Conservation (phyloP, 23 tunicate species). For the Ciona savignyi region DNA sequence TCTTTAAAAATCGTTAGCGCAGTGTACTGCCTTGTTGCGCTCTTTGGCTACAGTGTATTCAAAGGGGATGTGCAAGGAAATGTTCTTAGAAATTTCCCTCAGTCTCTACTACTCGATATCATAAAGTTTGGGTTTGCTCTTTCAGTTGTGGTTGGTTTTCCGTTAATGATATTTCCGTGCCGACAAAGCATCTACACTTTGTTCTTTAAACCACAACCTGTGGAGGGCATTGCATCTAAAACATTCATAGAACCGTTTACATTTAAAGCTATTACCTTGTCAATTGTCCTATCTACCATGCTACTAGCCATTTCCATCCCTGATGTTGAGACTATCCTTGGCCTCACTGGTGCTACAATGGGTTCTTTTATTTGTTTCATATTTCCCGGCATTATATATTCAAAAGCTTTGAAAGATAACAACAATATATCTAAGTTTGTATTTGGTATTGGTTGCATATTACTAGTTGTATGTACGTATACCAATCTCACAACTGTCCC, state of each 20-base stretch:
- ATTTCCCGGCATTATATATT: slow-evolving; percentile 75
- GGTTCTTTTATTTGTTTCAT: slow-evolving; percentile 95
- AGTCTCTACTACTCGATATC: slow-evolving; percentile 41
- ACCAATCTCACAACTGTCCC: slow-evolving; percentile 37
- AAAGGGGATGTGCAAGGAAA: slow-evolving; percentile 62
- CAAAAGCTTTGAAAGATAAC: slow-evolving; percentile 59
- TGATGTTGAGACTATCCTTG: slow-evolving; percentile 89
- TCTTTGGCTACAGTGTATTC: slow-evolving; percentile 79
- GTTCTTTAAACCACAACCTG: slow-evolving; percentile 69
- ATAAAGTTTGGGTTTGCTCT: slow-evolving; percentile 89
- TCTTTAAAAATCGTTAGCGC: slow-evolving; percentile 73
- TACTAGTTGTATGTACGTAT: slow-evolving; percentile 79
- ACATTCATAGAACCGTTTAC: slow-evolving; percentile 88
- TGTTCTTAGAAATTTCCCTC: slow-evolving; percentile 68
- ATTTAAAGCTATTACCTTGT: slow-evolving; percentile 81
- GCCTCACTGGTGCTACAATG: slow-evolving; percentile 96
- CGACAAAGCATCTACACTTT: slow-evolving; percentile 85
- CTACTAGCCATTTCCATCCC: slow-evolving; percentile 81
- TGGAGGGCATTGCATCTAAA: slow-evolving; percentile 64
- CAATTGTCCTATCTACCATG: slow-evolving; percentile 83
- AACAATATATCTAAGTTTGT: slow-evolving; percentile 60
- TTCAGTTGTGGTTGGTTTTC: slow-evolving; percentile 97
- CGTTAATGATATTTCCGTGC: slow-evolving; percentile 94
- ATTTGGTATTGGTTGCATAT: slow-evolving; percentile 72
- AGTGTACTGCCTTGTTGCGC: slow-evolving; percentile 72